A percentile compares a stretch with the other conserved stretches of the same genome.
phyloP scores from a whole-genome alignment of 1,140 invertebrate genomes.

The Oreohelix idahoensis region DNA sequence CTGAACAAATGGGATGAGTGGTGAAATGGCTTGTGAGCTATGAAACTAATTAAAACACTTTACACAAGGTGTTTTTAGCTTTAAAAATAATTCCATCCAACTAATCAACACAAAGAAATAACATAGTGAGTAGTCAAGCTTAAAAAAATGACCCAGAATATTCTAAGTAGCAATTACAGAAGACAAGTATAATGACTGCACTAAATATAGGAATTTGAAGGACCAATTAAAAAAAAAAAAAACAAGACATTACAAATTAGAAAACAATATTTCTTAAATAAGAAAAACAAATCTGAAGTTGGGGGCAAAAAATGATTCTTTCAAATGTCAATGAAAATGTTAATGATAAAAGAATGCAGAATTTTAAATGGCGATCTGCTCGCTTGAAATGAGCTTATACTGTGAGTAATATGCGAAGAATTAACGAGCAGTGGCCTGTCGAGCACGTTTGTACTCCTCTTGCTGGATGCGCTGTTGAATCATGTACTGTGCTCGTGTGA shows the following conservation, averaged over 20 bases:
- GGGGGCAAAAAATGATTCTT: not conserved
- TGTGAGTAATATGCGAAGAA: not conserved
- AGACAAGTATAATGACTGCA: not conserved
- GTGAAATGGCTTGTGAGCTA: conserved; percentile 15
- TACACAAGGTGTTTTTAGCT: not conserved
- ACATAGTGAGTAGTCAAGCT: conserved; percentile 6
- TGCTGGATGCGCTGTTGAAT: conserved; percentile 96
- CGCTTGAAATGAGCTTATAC: not conserved
- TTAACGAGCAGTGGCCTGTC: conserved; percentile 68
- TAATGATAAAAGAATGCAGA: conserved; percentile 17
- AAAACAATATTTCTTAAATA: not conserved
- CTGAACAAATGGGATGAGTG: conserved; percentile 18
- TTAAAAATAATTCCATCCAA: conserved; percentile 37
- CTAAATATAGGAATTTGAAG: conserved; percentile 13
- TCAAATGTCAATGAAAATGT: conserved; percentile 19
- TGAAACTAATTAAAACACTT: not conserved
- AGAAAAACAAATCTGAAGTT: not conserved
- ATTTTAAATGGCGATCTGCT: conserved; percentile 1
- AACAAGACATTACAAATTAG: too few relatives aligned
- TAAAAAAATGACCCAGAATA: conserved; percentile 31
- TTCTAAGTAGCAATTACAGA: conserved; percentile 17
- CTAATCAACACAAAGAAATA: conserved; percentile 30
- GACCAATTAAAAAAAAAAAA: conserved; percentile 19
- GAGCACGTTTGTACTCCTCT: conserved; percentile 92
- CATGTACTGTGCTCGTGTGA: conserved; percentile 91